Evolutionary conservation across 1,140 invertebrate genomes (phyloP).

Genomic region (Drosophila gunungcola): DNA sequence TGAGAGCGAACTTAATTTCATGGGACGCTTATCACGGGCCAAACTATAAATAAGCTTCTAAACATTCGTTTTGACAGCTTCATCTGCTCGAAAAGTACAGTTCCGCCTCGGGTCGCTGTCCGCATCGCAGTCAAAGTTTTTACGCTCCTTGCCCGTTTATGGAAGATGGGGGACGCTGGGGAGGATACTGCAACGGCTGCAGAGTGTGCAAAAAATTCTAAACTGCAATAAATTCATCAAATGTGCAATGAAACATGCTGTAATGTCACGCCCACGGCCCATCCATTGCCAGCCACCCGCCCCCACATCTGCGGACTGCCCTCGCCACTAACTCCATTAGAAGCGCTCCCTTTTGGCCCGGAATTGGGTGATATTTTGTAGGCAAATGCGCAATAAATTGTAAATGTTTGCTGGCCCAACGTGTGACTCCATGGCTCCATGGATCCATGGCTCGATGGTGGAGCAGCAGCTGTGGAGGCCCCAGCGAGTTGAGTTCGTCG

Average conservation of each 20-base stretch:
- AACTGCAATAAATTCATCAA: conserved; percentile 84
- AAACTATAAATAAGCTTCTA: conserved; percentile 80
- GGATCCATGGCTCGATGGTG: background rate
- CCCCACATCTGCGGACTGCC: conserved; percentile 1
- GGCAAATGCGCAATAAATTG: conserved; percentile 84
- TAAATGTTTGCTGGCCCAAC: conserved; percentile 68
- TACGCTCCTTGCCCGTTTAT: conserved; percentile 17
- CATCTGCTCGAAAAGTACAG: conserved; percentile 49
- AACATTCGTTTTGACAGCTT: conserved; percentile 78
- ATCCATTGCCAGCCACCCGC: conserved; percentile 7
- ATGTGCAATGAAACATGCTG: conserved; percentile 84
- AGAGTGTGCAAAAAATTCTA: conserved; percentile 81
- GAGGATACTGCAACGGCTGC: conserved; percentile 66
- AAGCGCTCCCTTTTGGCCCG: conserved; percentile 41
- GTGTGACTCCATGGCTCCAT: too few relatives aligned
- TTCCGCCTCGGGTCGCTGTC: conserved; percentile 14
- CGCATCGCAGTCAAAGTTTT: conserved; percentile 51
- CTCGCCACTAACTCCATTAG: conserved; percentile 59
- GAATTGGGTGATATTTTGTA: conserved; percentile 82
- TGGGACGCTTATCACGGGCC: conserved; percentile 61
- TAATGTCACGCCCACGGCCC: conserved; percentile 77
- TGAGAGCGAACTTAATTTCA: conserved; percentile 61
- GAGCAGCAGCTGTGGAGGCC: conserved; percentile 47
- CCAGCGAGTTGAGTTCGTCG: conserved; percentile 52
- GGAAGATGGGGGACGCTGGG: background rate